Evolutionary conservation across 2,113 vertebrate species (phyloP), one percentile per base, ranked within the genome.

Genomic region (Forbesichthys papilliferus): DNA sequence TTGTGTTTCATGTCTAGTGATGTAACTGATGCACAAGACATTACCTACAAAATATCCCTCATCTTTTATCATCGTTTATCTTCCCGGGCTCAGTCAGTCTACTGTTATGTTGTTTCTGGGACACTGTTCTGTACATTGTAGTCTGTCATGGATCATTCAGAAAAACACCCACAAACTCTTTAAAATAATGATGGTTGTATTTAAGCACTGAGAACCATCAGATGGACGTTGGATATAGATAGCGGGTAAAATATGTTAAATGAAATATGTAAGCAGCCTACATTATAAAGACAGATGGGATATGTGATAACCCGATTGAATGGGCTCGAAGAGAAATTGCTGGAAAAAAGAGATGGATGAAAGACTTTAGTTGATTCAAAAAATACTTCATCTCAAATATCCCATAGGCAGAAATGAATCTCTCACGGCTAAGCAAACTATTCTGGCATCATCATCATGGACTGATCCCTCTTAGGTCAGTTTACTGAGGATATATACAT

Each of bases 311-410:
- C 66, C 13, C n/a, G 10, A 57, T 9, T 9, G 10, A 66, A 64
- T 59, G 42, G 64, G 66, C 36, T 4, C 1, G 13, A 14, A 70
- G 63, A 59, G 12, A 18, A 42, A 70, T 53, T 33, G 12, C 64
- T 49, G 60, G 65, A 61, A 76, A 76, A 66, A 65, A 48, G 14
- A 64, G 65, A 79, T 6, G 63, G 87, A 87, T 78, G 48, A 3
- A 81, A 79, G 60, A 10, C 14, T 9, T 42, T 46, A 52, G 33
- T 7, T 7, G 57, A 9, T 70, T 54, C 71, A 79, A 72, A 4
- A 54, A 11, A 53, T 53, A 53, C 12, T 11, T 54, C 53, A 54
- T 7, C 68, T 70, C 33, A 51, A 46, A 68, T 61, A 11, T 36
- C 57, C 48, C 13, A 60, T 68, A 47, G 20, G 61, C 33, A 65